Evolutionary conservation across 2,113 vertebrate species (phyloP).

Genomic region (Pycnonotus jocosus): DNA sequence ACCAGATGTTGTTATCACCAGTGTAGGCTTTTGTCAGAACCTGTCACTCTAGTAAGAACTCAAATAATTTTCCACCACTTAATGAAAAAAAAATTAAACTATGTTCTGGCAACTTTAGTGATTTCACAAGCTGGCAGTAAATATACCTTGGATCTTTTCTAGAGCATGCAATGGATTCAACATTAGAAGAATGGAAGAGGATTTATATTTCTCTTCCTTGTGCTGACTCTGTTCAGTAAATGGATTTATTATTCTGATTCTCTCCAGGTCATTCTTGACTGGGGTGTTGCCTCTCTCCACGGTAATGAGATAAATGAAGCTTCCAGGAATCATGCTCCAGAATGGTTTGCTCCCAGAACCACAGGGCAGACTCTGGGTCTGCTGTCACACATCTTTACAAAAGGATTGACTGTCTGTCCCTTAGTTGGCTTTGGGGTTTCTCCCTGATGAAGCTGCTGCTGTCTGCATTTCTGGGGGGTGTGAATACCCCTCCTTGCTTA

Average conservation of each 20-base stretch:
- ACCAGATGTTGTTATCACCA: not conserved
- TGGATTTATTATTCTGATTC: not conserved
- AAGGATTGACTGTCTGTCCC: not conserved
- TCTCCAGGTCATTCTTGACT: constrained; percentile 18
- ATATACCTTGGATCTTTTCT: not conserved
- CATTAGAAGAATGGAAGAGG: not conserved
- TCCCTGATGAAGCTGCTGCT: not conserved
- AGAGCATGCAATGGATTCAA: not conserved
- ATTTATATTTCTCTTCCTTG: not conserved
- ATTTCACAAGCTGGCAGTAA: not conserved
- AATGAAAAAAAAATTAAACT: not conserved
- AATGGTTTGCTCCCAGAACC: not conserved
- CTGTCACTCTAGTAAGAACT: not conserved
- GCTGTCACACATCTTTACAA: not conserved
- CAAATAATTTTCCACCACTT: not conserved
- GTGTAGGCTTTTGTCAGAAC: not conserved
- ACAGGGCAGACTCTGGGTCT: not conserved
- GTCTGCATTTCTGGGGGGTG: not conserved
- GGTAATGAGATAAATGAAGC: not conserved
- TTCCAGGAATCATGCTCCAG: not conserved
- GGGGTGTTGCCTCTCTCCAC: constrained; percentile 6
- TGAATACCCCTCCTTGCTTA: not conserved
- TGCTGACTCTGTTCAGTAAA: not conserved
- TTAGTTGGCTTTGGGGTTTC: not conserved
- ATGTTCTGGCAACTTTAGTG: not conserved